Evolutionary conservation across 2,113 vertebrate species (phyloP), one percentile per base, ranked within the genome.

Genomic region (Phaethon lepturus): DNA sequence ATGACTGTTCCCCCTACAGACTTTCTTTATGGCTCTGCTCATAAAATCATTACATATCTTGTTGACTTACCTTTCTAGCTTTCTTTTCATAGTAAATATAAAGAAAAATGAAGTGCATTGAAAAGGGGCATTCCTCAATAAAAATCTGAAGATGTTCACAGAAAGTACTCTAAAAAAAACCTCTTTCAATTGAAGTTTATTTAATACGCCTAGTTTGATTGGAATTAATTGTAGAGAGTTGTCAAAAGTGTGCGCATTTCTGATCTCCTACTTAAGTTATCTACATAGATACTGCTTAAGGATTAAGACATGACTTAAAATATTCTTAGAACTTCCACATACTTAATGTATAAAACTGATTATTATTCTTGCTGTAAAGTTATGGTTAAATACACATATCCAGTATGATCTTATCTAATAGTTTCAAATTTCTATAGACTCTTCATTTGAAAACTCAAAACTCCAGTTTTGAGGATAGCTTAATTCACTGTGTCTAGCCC

Each of bases 21-120:
- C 28, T 8, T 87, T 74, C 38, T 93, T 96, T 94, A 95, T 67
- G 68, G 16, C 6, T 96, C 13, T 95, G 16, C 64, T 95, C 38
- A 66, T 86, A 91, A 89, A 88, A 58, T 94, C 62, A 93, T 90
- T 95, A 73, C 55, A 23, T 56, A 72, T 78, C 35, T 59, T 74
- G 14, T 44, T 38, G 63, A 90, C 88, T 87, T 92, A 92, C 50
- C 58, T 93, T 50, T 78, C 52, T 40, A 75, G 10, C 20, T 94
- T 92, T 94, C 20, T 79, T 90, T 86, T 86, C 40, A 25, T 31
- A 71, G 33, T 38, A 80, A 94, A 80, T 85, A 90, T 29, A 88
- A 88, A 79, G 11, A 2, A 90, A 94, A 81, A 83, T 62, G 44
- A 71, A 91, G 29, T 74, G 33, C 64, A 80, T 35, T 90, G 25